Evolutionary conservation across 2,113 vertebrate genomes (phyloP), one percentile per base, ranked within the genome.

Genomic region (Nesogale talazaci): DNA sequence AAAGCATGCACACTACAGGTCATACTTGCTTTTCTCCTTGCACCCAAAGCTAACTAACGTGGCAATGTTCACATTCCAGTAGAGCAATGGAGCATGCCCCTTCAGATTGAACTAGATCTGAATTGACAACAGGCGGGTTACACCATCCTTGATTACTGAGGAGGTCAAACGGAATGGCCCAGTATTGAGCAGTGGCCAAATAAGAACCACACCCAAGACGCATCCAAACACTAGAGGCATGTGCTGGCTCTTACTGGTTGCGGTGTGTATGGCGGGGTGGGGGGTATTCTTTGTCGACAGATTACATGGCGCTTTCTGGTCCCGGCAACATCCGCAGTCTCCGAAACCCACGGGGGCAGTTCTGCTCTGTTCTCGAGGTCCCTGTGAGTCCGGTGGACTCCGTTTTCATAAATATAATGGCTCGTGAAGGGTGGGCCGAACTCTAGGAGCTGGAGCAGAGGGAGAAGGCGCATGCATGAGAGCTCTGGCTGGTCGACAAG

Each of bases 71-170:
- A 89, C 3, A 40, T 78, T 75, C 67, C 65, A 69, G 80, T 89
- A 91, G 61, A 84, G 81, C 56, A 90, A 92, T 31, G 83, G 34
- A 36, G 74, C n/a, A 84, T 29, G 84, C 65, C 61, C 31, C 80
- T 85, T 93, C 81, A 72, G 91, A 80, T 57, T 93, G 40, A n/a
- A 83, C 67, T 75, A n/a, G 17, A 59, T 20, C 38, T 36, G 91
- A 91, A 89, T 77, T 65, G 83, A 93, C 59, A 89, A 11, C 12
- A 89, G 46, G 57, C 59, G 6, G 17, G 22, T 46, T 57, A 63
- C 1, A 16, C 36, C 38, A 67, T 17, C 65, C 70, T 83, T 77
- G 36, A 84, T 86, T n/a, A 70, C 86, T 80, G 27, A 19, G 65
- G 72, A 87, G 88, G 19, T 36, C 52, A 75, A 90, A 79, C 15